phyloP scores from a whole-genome alignment of 1,140 invertebrate genomes.

The Bombyx mandarina region DNA sequence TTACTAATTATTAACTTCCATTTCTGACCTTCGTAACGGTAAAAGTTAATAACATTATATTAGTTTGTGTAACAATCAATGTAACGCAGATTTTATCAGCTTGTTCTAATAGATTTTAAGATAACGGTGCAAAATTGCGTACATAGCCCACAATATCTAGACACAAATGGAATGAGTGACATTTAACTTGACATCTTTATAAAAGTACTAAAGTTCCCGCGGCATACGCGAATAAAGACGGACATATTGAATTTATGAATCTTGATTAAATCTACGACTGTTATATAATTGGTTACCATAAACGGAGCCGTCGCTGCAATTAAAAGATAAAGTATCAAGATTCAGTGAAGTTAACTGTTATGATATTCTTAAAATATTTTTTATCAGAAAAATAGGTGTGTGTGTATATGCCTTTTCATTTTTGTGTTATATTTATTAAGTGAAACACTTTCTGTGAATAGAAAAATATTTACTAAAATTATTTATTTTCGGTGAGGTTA shows the following conservation, averaged over 20 bases:
- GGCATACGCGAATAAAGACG: slow-evolving; percentile 1
- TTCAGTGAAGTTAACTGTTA: too few relatives aligned
- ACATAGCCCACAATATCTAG: neutral
- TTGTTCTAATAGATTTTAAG: neutral
- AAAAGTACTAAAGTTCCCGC: slow-evolving; percentile 1
- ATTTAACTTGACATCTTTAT: slow-evolving; percentile 10
- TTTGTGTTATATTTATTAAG: too few relatives aligned
- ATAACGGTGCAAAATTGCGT: neutral
- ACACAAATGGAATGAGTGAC: slow-evolving; percentile 4
- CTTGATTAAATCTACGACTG: slow-evolving; percentile 5
- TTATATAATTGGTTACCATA: slow-evolving; percentile 6
- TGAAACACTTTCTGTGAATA: too few relatives aligned
- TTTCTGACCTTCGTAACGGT: too few relatives aligned
- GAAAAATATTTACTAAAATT: too few relatives aligned
- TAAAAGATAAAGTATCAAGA: slow-evolving; percentile 1
- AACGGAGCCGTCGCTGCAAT: slow-evolving; percentile 5
- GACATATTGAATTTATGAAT: slow-evolving; percentile 3
- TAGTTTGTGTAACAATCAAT: neutral
- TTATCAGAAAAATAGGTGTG: too few relatives aligned
- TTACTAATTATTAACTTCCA: too few relatives aligned
- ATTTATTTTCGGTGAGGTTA: too few relatives aligned
- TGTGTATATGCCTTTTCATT: too few relatives aligned
- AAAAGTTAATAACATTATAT: neutral
- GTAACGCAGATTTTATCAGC: too few relatives aligned
- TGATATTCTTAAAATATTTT: too few relatives aligned